Conservation (phyloP, 2,113 vertebrate species). For the Oncorhynchus kisutch region DNA sequence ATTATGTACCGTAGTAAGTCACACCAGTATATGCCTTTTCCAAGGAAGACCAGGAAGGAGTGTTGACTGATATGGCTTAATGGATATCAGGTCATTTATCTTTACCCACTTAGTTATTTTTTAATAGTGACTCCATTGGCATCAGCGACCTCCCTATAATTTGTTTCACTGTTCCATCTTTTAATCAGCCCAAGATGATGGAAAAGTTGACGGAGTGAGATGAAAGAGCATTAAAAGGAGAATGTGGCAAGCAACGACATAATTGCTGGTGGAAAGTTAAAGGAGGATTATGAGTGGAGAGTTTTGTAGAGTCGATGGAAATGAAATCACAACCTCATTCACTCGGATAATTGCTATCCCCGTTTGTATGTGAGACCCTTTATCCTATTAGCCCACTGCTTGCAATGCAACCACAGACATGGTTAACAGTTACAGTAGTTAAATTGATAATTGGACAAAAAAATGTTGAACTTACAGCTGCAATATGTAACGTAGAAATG, state of each 20-base stretch:
- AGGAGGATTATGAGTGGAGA: conserved; percentile 40
- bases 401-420: neutral
- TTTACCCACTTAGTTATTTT: conserved; percentile 16
- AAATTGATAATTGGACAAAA: neutral
- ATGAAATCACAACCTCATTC: conserved; percentile 41
- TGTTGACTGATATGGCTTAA: neutral
- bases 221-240: conserved; percentile 46
- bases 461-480: too few relatives aligned
- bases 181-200: conserved; percentile 46
- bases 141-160: conserved; percentile 43
- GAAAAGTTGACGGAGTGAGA: conserved; percentile 26
- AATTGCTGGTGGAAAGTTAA: conserved; percentile 43
- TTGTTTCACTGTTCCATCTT: conserved; percentile 51
- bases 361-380: conserved; percentile 26
- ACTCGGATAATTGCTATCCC: conserved; percentile 48
- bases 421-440: neutral
- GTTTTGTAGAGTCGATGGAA: conserved; percentile 34
- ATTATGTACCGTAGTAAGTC: neutral
- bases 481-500: too few relatives aligned
- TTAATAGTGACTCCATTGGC: conserved; percentile 25
- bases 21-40: neutral
- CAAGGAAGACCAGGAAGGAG: neutral
- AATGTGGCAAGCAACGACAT: conserved; percentile 16
- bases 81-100: neutral
- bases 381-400: neutral